Evolutionary conservation across 2,888 invertebrate genomes (phyloP).

Genomic region (Steinernema carpocapsae): DNA sequence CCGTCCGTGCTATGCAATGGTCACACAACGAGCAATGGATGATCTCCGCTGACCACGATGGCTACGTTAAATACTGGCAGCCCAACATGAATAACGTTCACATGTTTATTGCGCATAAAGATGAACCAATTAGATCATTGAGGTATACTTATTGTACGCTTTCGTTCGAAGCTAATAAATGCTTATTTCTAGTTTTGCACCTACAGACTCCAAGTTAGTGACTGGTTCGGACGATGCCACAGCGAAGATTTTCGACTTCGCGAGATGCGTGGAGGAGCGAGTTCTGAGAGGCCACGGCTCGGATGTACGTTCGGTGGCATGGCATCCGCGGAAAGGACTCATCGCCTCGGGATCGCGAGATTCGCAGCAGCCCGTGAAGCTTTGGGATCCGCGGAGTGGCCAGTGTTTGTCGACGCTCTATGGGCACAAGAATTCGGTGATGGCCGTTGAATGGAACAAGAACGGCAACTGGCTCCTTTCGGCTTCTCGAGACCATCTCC

Average conservation of each 20-base stretch:
- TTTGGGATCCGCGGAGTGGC: conserved; percentile 98
- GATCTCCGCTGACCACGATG: conserved; percentile 97
- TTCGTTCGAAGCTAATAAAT: background rate
- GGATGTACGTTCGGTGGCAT: conserved; percentile 80
- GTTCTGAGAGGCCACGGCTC: conserved; percentile 75
- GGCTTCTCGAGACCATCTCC: conserved; percentile 93
- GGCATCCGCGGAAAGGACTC: conserved; percentile 97
- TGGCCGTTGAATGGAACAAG: conserved; percentile 98
- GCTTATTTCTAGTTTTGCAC: conserved; percentile 84
- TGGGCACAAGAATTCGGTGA: conserved; percentile 98
- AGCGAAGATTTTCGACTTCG: conserved; percentile 97
- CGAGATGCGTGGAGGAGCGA: conserved; percentile 87
- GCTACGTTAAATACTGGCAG: conserved; percentile 99
- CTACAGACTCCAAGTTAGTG: conserved; percentile 96
- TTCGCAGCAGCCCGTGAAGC: conserved; percentile 97
- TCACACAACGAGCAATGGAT: conserved; percentile 99
- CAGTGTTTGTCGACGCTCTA: conserved; percentile 90
- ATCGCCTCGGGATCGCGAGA: conserved; percentile 98
- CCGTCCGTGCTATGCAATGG: conserved; percentile 99
- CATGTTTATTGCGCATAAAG: conserved; percentile 99
- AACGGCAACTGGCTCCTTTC: conserved; percentile 99
- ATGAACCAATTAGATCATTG: conserved; percentile 94
- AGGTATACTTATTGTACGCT: conserved; percentile 75
- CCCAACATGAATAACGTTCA: conserved; percentile 99
- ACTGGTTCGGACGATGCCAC: conserved; percentile 99